A percentile compares a stretch with the other conserved stretches of the same genome.
Conservation (phyloP, 2,888 invertebrate species). For the Apamea crenata region DNA sequence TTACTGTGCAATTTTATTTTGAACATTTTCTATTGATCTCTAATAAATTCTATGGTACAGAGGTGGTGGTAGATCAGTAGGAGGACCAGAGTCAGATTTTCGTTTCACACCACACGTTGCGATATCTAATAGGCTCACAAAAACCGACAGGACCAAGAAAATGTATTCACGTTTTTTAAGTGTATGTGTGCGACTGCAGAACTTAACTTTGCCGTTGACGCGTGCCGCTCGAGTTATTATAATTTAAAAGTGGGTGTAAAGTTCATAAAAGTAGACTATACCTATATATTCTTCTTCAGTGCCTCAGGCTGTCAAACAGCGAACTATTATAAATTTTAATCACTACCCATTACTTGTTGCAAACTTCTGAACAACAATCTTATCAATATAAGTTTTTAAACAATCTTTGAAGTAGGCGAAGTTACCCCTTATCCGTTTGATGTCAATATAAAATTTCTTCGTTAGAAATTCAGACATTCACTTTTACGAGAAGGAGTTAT, state of each 20-base stretch:
- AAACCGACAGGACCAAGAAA: too few species aligned
- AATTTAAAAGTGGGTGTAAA: neutral
- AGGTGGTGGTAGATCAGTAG: too few species aligned
- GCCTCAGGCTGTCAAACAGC: constrained; percentile 8
- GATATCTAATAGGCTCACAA: too few species aligned
- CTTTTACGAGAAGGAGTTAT: constrained; percentile 53
- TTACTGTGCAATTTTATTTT: too few species aligned
- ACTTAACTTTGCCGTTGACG: too few species aligned
- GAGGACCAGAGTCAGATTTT: too few species aligned
- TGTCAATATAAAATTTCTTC: constrained; percentile 52
- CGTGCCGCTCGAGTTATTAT: neutral
- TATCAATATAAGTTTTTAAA: constrained; percentile 46
- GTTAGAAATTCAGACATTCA: constrained; percentile 46
- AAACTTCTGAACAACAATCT: constrained; percentile 48
- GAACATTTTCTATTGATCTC: too few species aligned
- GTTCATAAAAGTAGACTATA: constrained; percentile 11
- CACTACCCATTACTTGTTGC: constrained; percentile 15
- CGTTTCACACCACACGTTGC: too few species aligned
- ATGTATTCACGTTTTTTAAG: neutral
- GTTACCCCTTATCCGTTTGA: constrained; percentile 40
- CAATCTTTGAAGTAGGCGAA: constrained; percentile 38
- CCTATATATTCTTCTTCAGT: constrained; percentile 8
- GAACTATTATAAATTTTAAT: constrained; percentile 45
- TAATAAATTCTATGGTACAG: too few species aligned
- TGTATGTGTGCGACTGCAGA: neutral